Evolutionary conservation across 2,888 invertebrate genomes (phyloP), one percentile per base, ranked within the genome.

Genomic region (Leptura quadrifasciata): DNA sequence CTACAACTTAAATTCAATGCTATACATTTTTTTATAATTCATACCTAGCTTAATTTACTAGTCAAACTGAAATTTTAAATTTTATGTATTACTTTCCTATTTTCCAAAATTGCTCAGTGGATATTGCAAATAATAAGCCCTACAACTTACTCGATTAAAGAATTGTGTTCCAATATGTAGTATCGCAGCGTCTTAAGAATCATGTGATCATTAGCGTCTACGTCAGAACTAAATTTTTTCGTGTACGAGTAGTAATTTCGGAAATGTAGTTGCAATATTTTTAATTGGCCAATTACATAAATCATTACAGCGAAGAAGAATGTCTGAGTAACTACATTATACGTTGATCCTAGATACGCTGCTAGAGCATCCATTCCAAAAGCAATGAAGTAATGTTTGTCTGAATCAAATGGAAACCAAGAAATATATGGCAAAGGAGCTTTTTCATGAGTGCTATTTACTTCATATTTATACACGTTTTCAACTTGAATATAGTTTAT

Each of bases 401-500:
- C 18, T 5, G 18, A 8, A 15, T 72, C 72, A n/a, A 72, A 72
- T 61, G 72, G 72, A 63, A 63, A 72, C 72, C 72, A 72, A 21
- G 47, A 64, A 55, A 15, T 35, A 20, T 20, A 55, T 31, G 15
- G 21, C 1, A 10, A 72, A n/a, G 21, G 47, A 47, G 47, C 47
- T 47, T 47, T 47, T 12, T 47, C 47, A n/a, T 47, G 47, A n/a
- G 47, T 47, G 5, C 47, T n/a, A 47, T 47, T 47, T 17, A 47
- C 47, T 15, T 47, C 47, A 47, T 47, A 0, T 15, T 47, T 47
- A 12, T 47, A 47, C 47, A 47, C n/a, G n/a, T 47, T 47, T 47
- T 47, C 47, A 47, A 47, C n/a, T 47, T n/a, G 47, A 47, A 47
- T 47, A 47, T 47, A 47, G 17, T 47, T 47, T 3, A 47, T 6